phyloP scores from a whole-genome alignment of 1,140 invertebrate genomes.

The Papilio xuthus region DNA sequence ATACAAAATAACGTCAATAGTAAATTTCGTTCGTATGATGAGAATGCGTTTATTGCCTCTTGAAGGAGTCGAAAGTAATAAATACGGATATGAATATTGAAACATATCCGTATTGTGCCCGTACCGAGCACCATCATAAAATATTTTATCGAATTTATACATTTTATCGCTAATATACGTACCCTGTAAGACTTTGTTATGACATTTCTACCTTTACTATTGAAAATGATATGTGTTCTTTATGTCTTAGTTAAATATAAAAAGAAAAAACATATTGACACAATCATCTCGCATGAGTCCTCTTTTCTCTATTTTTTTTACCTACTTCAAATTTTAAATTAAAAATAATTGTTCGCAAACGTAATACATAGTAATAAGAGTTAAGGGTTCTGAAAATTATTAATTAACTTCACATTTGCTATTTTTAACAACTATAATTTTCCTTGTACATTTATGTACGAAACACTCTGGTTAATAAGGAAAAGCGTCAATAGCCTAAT shows the following conservation, averaged over 20 bases:
- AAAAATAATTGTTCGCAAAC: too few species aligned
- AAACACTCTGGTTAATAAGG: neutral
- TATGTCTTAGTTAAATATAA: neutral
- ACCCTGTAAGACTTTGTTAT: constrained; percentile 14
- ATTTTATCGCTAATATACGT: constrained; percentile 34
- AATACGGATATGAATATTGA: constrained; percentile 39
- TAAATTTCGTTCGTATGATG: constrained; percentile 16
- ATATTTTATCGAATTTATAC: constrained; percentile 34
- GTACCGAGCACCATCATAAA: constrained; percentile 16
- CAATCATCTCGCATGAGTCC: too few species aligned
- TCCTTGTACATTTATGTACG: neutral
- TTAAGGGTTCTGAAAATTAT: too few species aligned
- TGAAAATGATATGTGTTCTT: neutral
- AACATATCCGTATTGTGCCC: constrained; percentile 33
- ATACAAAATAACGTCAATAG: constrained; percentile 18
- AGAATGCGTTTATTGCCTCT: constrained; percentile 37
- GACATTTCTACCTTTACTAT: neutral
- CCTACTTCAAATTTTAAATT: too few species aligned
- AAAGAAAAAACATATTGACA: neutral
- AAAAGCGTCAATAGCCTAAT: too few species aligned
- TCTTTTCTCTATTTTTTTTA: too few species aligned
- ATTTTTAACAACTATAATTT: neutral
- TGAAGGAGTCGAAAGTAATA: constrained; percentile 30
- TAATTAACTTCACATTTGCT: too few species aligned
- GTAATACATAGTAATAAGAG: too few species aligned